Evolutionary conservation across 2,113 vertebrate species (phyloP).

Genomic region (Rallus limicola): DNA sequence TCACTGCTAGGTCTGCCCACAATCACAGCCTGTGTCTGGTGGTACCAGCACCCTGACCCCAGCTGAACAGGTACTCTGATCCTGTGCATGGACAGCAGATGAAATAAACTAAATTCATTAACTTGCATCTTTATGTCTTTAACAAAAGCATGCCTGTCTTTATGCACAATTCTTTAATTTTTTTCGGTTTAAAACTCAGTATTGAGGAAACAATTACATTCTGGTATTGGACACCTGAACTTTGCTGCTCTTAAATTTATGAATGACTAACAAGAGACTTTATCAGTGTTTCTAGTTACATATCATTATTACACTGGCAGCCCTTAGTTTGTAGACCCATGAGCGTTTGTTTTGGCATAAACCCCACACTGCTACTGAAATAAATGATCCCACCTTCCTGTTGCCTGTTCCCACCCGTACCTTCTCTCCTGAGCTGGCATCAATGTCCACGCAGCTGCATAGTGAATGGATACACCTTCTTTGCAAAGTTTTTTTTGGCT

Average conservation of each 20-base stretch:
- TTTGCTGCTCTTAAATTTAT: not conserved
- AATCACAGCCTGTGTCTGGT: not conserved
- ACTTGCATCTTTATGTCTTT: not conserved
- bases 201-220: not conserved
- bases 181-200: not conserved
- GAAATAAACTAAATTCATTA: not conserved
- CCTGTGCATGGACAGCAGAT: not conserved
- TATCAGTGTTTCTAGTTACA: constrained; percentile 12
- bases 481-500: not conserved
- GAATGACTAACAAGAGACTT: not conserved
- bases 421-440: not conserved
- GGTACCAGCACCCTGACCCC: not conserved
- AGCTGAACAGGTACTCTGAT: not conserved
- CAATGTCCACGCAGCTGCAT: not conserved
- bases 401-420: not conserved
- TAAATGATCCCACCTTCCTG: not conserved
- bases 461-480: not conserved
- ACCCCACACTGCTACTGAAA: not conserved
- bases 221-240: not conserved
- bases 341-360: constrained; percentile 32
- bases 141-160: not conserved
- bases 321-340: not conserved
- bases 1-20: not conserved
- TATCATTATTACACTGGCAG: not conserved
- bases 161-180: not conserved